Percentiles rank a stretch among this genome's conserved stretches.
Evolutionary conservation across 2,113 vertebrate species (phyloP).

Genomic region (Corythornis madagascariensis): DNA sequence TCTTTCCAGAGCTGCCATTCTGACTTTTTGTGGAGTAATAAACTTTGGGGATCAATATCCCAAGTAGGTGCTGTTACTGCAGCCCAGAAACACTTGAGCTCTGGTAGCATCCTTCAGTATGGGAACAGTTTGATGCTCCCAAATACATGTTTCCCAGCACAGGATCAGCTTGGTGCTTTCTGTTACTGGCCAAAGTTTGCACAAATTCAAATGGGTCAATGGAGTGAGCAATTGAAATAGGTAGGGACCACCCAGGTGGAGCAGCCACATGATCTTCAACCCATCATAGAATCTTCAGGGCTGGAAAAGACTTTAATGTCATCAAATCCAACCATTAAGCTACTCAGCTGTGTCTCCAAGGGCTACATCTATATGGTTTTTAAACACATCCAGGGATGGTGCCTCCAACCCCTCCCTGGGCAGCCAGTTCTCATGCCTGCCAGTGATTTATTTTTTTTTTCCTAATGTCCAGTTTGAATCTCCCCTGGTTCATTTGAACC

Average conservation of each 20-base stretch:
- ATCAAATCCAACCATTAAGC: no score
- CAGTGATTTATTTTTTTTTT: no score
- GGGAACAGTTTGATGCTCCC: neutral
- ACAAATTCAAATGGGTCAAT: neutral
- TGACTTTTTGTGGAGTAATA: neutral
- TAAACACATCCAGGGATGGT: no score
- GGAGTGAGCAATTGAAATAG: neutral
- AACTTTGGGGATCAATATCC: neutral
- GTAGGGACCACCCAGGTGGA: neutral
- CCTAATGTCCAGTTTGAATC: no score
- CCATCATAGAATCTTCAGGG: neutral
- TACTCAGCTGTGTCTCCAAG: no score
- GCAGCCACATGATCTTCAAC: neutral
- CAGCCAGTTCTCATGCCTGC: no score
- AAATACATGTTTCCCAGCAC: neutral
- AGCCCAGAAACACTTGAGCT: neutral
- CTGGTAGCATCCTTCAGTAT: neutral
- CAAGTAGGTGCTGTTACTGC: neutral
- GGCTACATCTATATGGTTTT: no score
- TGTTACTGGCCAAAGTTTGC: neutral
- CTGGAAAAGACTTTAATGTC: no score
- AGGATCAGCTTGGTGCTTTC: neutral
- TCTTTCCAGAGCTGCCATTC: neutral
- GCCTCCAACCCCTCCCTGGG: no score
- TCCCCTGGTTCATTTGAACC: no score